A percentile compares a stretch with the other conserved stretches of the same genome.
Evolutionary conservation across 2,888 invertebrate genomes (phyloP).

Genomic region (Amphiduros pacificus): DNA sequence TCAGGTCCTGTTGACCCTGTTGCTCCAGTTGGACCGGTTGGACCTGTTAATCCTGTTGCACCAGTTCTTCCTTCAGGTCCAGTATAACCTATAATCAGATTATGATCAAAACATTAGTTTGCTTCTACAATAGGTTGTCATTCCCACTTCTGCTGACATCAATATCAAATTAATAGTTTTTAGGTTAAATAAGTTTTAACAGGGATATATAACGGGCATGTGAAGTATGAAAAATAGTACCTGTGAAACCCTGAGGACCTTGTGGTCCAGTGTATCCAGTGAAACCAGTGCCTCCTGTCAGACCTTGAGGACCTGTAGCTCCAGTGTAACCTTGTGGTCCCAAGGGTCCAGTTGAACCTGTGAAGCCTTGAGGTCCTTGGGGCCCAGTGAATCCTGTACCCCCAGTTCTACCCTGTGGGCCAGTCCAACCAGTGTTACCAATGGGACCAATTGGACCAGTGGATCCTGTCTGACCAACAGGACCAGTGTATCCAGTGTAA

Average conservation of each 20-base stretch:
- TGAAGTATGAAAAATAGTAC: not conserved
- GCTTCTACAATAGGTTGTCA: too few species aligned
- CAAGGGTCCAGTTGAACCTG: slow-evolving; percentile 8
- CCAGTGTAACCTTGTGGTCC: slow-evolving; percentile 15
- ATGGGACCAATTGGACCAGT: slow-evolving; percentile 11
- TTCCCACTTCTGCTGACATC: too few species aligned
- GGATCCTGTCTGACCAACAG: slow-evolving; percentile 19
- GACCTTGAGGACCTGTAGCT: slow-evolving; percentile 15
- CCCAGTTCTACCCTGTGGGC: slow-evolving; percentile 22
- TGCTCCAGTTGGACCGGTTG: not conserved
- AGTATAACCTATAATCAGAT: too few species aligned
- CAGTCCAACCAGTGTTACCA: slow-evolving; percentile 17
- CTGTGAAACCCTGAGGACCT: slow-evolving; percentile 7
- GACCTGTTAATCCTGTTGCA: slow-evolving; percentile 11
- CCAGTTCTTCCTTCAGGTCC: slow-evolving; percentile 6
- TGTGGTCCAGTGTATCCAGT: slow-evolving; percentile 15
- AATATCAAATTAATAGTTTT: too few species aligned
- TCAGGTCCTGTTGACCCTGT: slow-evolving; percentile 68
- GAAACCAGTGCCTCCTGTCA: slow-evolving; percentile 6
- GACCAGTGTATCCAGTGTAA: slow-evolving; percentile 15
- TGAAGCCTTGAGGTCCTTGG: slow-evolving; percentile 12
- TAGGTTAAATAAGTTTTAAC: not conserved
- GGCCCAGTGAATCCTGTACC: slow-evolving; percentile 19
- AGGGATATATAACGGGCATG: not conserved
- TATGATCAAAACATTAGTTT: too few species aligned